These are phyloP conservation scores for Fragum sueziense DNA, from an alignment of 2,888 invertebrate species.

Conservation along the genomic window DNA sequence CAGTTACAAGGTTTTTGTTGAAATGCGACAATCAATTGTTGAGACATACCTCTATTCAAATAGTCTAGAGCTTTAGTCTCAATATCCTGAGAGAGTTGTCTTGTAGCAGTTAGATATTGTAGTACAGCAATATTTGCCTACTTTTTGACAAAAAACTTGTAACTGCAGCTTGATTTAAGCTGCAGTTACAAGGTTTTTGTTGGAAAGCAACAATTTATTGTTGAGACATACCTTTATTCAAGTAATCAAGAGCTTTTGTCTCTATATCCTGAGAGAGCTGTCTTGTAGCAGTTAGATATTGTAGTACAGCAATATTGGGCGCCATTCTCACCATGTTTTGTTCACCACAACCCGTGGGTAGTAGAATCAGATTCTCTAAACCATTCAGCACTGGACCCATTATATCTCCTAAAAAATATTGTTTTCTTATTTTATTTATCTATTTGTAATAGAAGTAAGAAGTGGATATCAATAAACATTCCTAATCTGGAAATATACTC, in stretches of 20 bases:
- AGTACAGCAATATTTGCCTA: conserved; percentile 89
- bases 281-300: conserved; percentile 85
- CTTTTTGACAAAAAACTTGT: no score
- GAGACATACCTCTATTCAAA: conserved; percentile 85
- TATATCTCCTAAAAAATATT: conserved; percentile 79
- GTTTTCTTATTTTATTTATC: no score
- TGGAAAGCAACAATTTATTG: neutral
- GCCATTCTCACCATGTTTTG: conserved; percentile 91
- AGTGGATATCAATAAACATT: no score
- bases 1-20: no score
- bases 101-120: conserved; percentile 85
- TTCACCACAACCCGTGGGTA: conserved; percentile 91
- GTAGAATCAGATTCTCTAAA: conserved; percentile 86
- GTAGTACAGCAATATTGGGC: conserved; percentile 88
- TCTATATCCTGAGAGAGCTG: conserved; percentile 85
- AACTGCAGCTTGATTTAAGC: no score
- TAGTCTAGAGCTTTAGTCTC: conserved; percentile 84
- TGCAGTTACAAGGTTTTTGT: no score
- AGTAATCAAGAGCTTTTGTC: conserved; percentile 84
- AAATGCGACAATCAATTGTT: no score
- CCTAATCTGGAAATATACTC: no score
- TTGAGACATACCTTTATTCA: conserved; percentile 84
- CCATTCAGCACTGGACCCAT: conserved; percentile 81
- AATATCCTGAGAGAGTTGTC: conserved; percentile 85
- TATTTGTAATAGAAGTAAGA: no score